Conservation (phyloP, 2,888 invertebrate species). For the Eupithecia subfuscata region DNA sequence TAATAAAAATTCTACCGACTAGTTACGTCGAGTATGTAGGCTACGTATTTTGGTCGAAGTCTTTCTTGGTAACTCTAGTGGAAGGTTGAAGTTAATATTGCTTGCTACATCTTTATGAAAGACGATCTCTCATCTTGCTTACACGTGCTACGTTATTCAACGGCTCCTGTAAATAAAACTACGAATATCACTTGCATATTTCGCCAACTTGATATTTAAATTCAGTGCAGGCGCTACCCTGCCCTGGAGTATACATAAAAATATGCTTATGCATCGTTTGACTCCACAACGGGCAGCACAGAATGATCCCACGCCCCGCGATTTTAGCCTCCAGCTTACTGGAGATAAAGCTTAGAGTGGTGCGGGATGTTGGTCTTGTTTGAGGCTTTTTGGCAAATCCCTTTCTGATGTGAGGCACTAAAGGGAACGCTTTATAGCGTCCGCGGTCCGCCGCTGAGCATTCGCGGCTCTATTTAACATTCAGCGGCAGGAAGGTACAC, state of each 20-base stretch:
- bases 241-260: slow-evolving; percentile 62
- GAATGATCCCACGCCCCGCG: slow-evolving; percentile 19
- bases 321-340: slow-evolving; percentile 19
- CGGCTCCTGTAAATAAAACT: slow-evolving; percentile 56
- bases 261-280: slow-evolving; percentile 61
- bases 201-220: slow-evolving; percentile 62
- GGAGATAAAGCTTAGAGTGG: slow-evolving; percentile 42
- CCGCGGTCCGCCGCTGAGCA: slow-evolving; percentile 48
- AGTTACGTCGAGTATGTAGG: background rate
- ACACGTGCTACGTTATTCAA: slow-evolving; percentile 9
- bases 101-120: background rate
- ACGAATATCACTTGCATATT: slow-evolving; percentile 59
- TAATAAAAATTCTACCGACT: background rate
- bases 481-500: slow-evolving; percentile 49
- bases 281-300: slow-evolving; percentile 40
- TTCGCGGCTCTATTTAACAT: slow-evolving; percentile 52
- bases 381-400: slow-evolving; percentile 53
- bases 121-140: slow-evolving; percentile 5
- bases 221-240: slow-evolving; percentile 65
- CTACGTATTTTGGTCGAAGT: background rate
- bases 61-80: background rate
- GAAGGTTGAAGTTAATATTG: background rate
- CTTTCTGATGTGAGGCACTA: slow-evolving; percentile 53
- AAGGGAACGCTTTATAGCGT: slow-evolving; percentile 52
- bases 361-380: slow-evolving; percentile 36